phyloP scores from a whole-genome alignment of 2,888 invertebrate genomes.

The Tridacna crocea region DNA sequence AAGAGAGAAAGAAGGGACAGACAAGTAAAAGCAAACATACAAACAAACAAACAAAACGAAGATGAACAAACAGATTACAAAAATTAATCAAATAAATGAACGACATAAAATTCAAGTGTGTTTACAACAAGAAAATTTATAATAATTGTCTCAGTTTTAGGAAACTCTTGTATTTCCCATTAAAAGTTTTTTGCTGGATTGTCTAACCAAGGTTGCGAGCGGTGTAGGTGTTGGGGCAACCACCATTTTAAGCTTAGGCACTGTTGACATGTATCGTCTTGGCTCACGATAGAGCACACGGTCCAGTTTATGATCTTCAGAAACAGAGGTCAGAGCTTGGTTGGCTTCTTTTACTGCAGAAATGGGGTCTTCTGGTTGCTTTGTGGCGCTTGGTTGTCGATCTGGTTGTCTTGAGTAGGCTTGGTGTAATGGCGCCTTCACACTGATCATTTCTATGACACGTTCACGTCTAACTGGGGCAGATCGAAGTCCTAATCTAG shows the following conservation, averaged over 20 bases:
- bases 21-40: neutral
- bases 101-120: too few species aligned
- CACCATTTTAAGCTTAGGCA: slow-evolving; percentile 54
- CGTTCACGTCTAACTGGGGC: slow-evolving; percentile 17
- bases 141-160: too few species aligned
- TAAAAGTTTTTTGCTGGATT: slow-evolving; percentile 45
- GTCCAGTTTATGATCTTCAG: slow-evolving; percentile 43
- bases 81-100: too few species aligned
- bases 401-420: neutral
- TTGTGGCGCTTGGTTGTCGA: slow-evolving; percentile 3
- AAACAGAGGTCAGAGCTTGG: slow-evolving; percentile 12
- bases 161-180: slow-evolving; percentile 31
- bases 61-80: neutral
- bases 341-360: slow-evolving; percentile 48
- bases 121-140: too few species aligned
- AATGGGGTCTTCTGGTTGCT: slow-evolving; percentile 27
- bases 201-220: slow-evolving; percentile 41
- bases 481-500: slow-evolving; percentile 17
- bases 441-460: neutral
- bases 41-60: neutral
- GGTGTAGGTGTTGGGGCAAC: slow-evolving; percentile 54
- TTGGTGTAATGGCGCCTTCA: neutral
- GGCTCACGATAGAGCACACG: slow-evolving; percentile 31
- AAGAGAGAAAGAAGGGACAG: neutral
- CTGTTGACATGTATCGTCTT: slow-evolving; percentile 27